A percentile compares a stretch with the other conserved stretches of the same genome.
phyloP scores from a whole-genome alignment of 2,113 vertebrate species.

The Anarrhichthys ocellatus region DNA sequence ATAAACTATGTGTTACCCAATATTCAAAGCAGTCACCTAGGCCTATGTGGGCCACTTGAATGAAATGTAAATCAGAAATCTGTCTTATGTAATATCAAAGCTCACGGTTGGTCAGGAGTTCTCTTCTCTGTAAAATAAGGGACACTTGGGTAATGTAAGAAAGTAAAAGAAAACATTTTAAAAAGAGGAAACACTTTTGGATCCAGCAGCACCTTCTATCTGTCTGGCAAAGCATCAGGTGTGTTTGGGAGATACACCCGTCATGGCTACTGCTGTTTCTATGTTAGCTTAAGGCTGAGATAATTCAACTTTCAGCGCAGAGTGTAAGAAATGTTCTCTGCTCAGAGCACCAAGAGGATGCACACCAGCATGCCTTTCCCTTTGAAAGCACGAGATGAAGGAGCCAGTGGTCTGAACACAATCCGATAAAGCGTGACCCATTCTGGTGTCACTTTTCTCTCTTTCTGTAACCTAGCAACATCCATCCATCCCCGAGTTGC shows the following conservation, averaged over 20 bases:
- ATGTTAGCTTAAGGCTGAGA: slow-evolving; percentile 43
- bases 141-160: neutral
- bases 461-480: slow-evolving; percentile 33
- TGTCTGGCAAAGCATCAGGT: slow-evolving; percentile 28
- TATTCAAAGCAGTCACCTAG: neutral
- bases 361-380: neutral
- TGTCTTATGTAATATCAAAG: slow-evolving; percentile 14
- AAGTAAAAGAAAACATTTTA: neutral
- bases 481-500: neutral
- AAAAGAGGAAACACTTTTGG: neutral
- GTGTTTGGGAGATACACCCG: slow-evolving; percentile 32
- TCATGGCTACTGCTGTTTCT: slow-evolving; percentile 52
- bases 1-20: slow-evolving; percentile 6
- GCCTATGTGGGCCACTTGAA: neutral
- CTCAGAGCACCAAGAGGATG: slow-evolving; percentile 12
- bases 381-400: slow-evolving; percentile 12
- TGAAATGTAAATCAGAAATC: neutral
- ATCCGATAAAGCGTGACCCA: slow-evolving; percentile 9
- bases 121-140: neutral
- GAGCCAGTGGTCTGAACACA: slow-evolving; percentile 14
- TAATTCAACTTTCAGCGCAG: slow-evolving; percentile 15
- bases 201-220: slow-evolving; percentile 26
- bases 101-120: neutral
- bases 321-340: slow-evolving; percentile 7
- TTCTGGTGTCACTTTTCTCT: slow-evolving; percentile 15